Percentiles rank a stretch among this genome's conserved stretches.
Evolutionary conservation across 1,140 invertebrate species (phyloP).

Genomic region (Drosophila pandora): DNA sequence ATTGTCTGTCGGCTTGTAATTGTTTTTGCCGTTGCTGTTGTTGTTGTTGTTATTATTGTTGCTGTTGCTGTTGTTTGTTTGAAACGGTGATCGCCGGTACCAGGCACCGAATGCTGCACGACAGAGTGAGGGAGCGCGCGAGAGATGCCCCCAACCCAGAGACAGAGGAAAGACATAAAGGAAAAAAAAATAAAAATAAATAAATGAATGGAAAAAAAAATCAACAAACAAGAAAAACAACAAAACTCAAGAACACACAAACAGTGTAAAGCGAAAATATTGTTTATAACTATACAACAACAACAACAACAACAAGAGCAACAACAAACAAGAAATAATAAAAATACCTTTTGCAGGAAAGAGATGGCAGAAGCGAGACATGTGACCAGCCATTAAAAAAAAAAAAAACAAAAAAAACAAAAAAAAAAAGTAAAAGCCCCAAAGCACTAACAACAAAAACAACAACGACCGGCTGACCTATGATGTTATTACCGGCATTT

Average conservation of each 20-base stretch:
- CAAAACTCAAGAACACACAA: slow-evolving; percentile 35
- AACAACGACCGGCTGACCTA: slow-evolving; percentile 65
- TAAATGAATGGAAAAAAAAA: slow-evolving; percentile 39
- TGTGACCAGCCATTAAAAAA: slow-evolving; percentile 29
- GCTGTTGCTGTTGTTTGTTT: slow-evolving; percentile 48
- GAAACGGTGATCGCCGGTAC: slow-evolving; percentile 75
- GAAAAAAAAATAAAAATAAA: slow-evolving; percentile 45
- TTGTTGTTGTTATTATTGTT: slow-evolving; percentile 16
- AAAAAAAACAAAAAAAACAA: slow-evolving; percentile 16
- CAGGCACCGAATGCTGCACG: slow-evolving; percentile 67
- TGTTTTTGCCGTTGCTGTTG: slow-evolving; percentile 36
- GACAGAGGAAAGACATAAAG: slow-evolving; percentile 25
- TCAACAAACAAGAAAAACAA: slow-evolving; percentile 26
- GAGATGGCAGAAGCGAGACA: slow-evolving; percentile 25
- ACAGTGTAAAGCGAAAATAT: slow-evolving; percentile 9
- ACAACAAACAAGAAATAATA: slow-evolving; percentile 17
- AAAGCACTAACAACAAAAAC: slow-evolving; percentile 3
- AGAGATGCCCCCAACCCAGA: slow-evolving; percentile 16
- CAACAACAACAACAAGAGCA: background rate
- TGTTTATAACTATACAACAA: slow-evolving; percentile 3
- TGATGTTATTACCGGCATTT: slow-evolving; percentile 71
- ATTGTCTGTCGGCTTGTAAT: slow-evolving; percentile 43
- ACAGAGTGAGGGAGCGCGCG: slow-evolving; percentile 28
- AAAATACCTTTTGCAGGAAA: slow-evolving; percentile 50
- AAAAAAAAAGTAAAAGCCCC: slow-evolving; percentile 7